These are phyloP conservation scores for Dendrophyllia cribrosa DNA, from an alignment of 64 coral and sea anemone species.

Conservation along the genomic window DNA sequence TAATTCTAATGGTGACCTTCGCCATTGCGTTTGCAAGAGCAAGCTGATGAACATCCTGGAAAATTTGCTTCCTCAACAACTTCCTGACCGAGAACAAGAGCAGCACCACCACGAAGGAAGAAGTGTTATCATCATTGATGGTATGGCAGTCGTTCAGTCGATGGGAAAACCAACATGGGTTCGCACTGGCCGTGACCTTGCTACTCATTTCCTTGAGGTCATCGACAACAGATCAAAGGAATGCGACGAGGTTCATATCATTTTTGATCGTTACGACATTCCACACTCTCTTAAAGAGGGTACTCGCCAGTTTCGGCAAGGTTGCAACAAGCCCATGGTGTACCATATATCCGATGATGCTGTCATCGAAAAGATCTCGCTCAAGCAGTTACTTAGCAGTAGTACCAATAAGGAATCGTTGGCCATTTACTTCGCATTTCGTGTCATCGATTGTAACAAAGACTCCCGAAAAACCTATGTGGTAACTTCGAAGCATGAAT, in stretches of 20 bases:
- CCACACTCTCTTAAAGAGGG: slow-evolving; percentile 44
- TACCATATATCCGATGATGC: background rate
- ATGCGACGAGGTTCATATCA: slow-evolving; percentile 35
- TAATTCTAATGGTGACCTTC: slow-evolving; percentile 30
- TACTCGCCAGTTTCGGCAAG: slow-evolving; percentile 26
- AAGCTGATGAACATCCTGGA: slow-evolving; percentile 30
- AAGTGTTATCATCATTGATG: background rate
- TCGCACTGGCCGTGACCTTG: background rate
- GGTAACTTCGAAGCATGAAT: slow-evolving; percentile 25
- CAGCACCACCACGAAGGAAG: no score
- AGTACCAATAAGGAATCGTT: slow-evolving; percentile 1
- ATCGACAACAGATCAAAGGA: slow-evolving; percentile 21
- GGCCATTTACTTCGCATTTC: background rate
- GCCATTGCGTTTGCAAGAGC: slow-evolving; percentile 33
- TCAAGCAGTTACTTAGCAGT: background rate
- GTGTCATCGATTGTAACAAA: background rate
- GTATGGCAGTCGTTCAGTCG: background rate
- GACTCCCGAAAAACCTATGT: slow-evolving; percentile 12
- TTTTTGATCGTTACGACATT: slow-evolving; percentile 61
- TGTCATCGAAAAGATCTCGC: background rate
- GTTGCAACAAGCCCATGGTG: background rate
- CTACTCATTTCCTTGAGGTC: background rate
- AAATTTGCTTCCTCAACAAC: background rate
- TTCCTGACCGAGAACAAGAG: no score
- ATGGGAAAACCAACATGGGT: background rate